phyloP scores from a whole-genome alignment of 2,888 invertebrate species.

The Aradus depressus region DNA sequence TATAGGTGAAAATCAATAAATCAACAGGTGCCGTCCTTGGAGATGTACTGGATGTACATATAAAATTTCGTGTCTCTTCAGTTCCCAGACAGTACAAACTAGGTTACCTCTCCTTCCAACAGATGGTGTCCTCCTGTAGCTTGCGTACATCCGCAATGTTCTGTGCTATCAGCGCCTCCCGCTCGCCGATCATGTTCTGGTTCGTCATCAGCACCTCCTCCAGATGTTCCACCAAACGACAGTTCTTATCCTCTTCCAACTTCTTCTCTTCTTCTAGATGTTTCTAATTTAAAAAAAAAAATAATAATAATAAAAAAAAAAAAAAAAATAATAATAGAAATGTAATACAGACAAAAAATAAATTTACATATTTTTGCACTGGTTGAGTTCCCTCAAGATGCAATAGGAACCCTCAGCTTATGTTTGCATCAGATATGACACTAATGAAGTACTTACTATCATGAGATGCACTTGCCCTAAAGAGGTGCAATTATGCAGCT shows the following conservation, averaged over 20 bases:
- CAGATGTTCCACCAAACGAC: conserved; percentile 28
- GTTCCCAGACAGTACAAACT: too few species aligned
- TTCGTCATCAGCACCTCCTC: conserved; percentile 28
- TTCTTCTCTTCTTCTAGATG: conserved; percentile 29
- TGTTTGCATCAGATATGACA: too few species aligned
- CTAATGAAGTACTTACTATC: conserved; percentile 14
- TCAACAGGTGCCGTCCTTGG: too few species aligned
- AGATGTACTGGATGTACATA: too few species aligned
- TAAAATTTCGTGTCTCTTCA: too few species aligned
- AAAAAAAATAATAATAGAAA: not conserved
- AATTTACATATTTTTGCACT: too few species aligned
- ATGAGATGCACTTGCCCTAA: conserved; percentile 5
- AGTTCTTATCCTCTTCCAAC: conserved; percentile 28
- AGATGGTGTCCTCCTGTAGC: conserved; percentile 30
- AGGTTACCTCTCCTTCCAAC: conserved; percentile 32
- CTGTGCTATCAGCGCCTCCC: conserved; percentile 28
- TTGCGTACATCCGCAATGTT: conserved; percentile 30
- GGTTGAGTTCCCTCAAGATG: not conserved
- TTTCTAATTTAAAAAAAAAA: conserved; percentile 23
- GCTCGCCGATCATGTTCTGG: conserved; percentile 28
- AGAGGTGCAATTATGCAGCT: too few species aligned
- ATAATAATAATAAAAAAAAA: not conserved
- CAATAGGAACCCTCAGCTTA: not conserved
- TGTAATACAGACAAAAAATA: too few species aligned
- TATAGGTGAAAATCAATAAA: too few species aligned